phyloP scores from a whole-genome alignment of 2,797 vertebrate genomes.

The Pempheris klunzingeri region DNA sequence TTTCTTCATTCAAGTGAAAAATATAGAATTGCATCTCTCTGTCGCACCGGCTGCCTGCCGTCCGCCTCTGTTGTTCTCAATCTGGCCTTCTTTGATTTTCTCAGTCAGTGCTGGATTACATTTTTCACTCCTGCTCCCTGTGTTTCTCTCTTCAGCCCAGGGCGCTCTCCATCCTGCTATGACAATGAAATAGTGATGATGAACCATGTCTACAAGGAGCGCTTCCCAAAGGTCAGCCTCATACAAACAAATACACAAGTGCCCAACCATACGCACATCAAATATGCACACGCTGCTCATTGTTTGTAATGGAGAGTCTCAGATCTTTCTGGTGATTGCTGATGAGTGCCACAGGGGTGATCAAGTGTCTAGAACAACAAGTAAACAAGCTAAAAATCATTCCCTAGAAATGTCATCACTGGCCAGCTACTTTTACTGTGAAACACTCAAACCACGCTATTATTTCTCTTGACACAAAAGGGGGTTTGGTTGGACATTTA shows the following conservation, averaged over 20 bases:
- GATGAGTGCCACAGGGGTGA: conserved; percentile 1
- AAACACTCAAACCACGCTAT: background rate
- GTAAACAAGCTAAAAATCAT: conserved; percentile 5
- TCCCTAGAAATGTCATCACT: background rate
- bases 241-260: conserved; percentile 53
- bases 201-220: conserved; percentile 97
- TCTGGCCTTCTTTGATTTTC: conserved; percentile 38
- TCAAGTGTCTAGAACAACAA: conserved; percentile 4
- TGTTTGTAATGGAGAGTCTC: background rate
- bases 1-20: conserved; percentile 49
- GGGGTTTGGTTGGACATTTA: background rate
- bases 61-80: conserved; percentile 16
- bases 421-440: background rate
- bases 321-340: conserved; percentile 2
- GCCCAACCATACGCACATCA: conserved; percentile 9
- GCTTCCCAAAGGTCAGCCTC: conserved; percentile 93
- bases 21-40: conserved; percentile 34
- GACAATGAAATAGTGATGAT: conserved; percentile 98
- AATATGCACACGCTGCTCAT: background rate
- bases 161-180: conserved; percentile 89
- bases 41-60: conserved; percentile 12
- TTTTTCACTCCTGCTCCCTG: conserved; percentile 62
- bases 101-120: conserved; percentile 32
- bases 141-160: conserved; percentile 82
- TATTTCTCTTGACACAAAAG: background rate